Conservation (phyloP, 2,113 vertebrate genomes). For the Neolamprologus sp. region DNA sequence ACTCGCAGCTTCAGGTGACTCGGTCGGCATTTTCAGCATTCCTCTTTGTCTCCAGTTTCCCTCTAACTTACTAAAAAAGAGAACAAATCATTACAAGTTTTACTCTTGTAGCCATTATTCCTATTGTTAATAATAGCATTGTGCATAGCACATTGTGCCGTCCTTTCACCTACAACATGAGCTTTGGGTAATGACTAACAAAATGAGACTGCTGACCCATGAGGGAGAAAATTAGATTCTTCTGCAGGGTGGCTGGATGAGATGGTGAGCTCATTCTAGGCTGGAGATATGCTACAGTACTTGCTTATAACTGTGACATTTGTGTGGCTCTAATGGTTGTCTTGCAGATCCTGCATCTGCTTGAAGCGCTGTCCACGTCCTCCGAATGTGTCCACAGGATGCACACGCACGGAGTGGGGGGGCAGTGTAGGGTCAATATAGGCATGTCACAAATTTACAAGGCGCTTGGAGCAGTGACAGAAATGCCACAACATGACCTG, state of each 20-base stretch:
- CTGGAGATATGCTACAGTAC: neutral
- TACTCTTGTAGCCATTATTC: neutral
- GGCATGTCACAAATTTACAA: neutral
- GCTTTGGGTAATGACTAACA: neutral
- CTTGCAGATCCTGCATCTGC: neutral
- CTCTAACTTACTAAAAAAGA: neutral
- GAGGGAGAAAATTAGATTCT: neutral
- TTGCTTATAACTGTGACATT: neutral
- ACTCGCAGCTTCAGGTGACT: constrained; percentile 3
- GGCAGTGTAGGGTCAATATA: neutral
- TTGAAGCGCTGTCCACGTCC: neutral
- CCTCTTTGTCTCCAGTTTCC: neutral
- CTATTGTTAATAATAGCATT: neutral
- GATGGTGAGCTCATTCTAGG: neutral
- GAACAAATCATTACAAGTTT: neutral
- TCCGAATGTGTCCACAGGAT: neutral
- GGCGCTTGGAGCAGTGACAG: neutral
- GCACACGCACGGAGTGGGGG: neutral
- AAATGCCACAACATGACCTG: neutral
- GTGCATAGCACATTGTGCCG: neutral
- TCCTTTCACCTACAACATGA: neutral
- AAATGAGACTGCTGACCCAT: neutral
- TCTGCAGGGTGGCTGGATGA: neutral
- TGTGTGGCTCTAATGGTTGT: neutral
- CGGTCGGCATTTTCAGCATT: neutral